A percentile compares a stretch with the other conserved stretches of the same genome.
These are phyloP conservation scores for Panthera leo DNA, from an alignment of 2,113 vertebrate species.

Conservation along the genomic window DNA sequence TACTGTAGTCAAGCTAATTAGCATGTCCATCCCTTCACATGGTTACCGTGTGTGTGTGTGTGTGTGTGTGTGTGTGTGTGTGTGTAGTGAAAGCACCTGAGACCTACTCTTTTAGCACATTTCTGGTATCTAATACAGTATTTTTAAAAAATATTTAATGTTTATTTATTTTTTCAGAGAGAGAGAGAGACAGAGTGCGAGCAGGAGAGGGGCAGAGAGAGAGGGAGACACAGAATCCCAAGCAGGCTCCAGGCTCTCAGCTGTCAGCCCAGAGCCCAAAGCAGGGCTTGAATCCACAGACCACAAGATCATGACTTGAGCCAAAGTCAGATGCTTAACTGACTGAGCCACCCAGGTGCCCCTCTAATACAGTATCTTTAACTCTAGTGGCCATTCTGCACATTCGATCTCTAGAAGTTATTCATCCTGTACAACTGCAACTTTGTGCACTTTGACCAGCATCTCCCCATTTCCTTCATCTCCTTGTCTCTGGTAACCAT, in stretches of 20 bases:
- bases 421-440: neutral
- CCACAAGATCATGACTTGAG: neutral
- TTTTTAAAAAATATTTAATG: neutral
- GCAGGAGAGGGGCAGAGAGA: neutral
- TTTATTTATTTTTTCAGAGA: neutral
- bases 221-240: no score
- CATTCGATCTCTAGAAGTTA: neutral
- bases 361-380: neutral
- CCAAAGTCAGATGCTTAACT: neutral
- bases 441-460: neutral
- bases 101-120: neutral
- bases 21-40: neutral
- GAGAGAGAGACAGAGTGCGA: neutral
- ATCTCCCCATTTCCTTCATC: neutral
- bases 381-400: neutral
- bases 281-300: no score
- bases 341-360: neutral
- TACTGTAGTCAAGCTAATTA: neutral
- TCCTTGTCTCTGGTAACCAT: neutral
- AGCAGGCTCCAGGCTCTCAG: no score
- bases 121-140: neutral
- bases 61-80: neutral
- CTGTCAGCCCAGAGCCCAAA: no score
- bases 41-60: neutral
- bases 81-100: neutral